Evolutionary conservation across 2,888 invertebrate species (phyloP).

Genomic region (Drosophila buzzatii): DNA sequence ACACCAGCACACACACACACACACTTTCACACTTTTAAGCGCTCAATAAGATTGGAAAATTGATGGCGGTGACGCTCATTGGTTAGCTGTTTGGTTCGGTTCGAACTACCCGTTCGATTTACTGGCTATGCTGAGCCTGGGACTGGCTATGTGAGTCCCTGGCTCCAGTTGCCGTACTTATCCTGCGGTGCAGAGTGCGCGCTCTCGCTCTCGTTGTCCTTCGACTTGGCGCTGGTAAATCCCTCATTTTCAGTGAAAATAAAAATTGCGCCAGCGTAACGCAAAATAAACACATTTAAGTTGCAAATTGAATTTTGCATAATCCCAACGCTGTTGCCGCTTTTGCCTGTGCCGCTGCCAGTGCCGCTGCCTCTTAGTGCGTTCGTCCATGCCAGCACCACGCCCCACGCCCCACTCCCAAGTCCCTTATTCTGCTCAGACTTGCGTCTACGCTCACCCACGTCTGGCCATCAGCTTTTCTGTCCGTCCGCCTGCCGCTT

Average conservation of each 20-base stretch:
- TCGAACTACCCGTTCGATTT: slow-evolving; percentile 43
- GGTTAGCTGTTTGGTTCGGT: slow-evolving; percentile 37
- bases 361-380: slow-evolving; percentile 36
- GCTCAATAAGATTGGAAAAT: slow-evolving; percentile 83
- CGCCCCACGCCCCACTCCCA: not conserved
- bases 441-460: not conserved
- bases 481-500: slow-evolving; percentile 36
- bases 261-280: slow-evolving; percentile 81
- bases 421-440: not conserved
- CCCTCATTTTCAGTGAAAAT: slow-evolving; percentile 80
- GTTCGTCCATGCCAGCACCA: slow-evolving; percentile 17
- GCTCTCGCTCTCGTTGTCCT: slow-evolving; percentile 11
- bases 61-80: slow-evolving; percentile 74
- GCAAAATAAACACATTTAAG: slow-evolving; percentile 84
- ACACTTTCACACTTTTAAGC: slow-evolving; percentile 62
- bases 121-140: slow-evolving; percentile 5
- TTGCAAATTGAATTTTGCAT: slow-evolving; percentile 84
- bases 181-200: slow-evolving; percentile 6
- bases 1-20: slow-evolving; percentile 15
- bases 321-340: slow-evolving; percentile 65
- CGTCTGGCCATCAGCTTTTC: slow-evolving; percentile 25
- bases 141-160: not conserved
- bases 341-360: slow-evolving; percentile 8
- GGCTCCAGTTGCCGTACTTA: slow-evolving; percentile 19
- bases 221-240: slow-evolving; percentile 57